Base-by-base conservation (phyloP, 2,888 invertebrate species). In the Nymphalis c-album region DNA sequence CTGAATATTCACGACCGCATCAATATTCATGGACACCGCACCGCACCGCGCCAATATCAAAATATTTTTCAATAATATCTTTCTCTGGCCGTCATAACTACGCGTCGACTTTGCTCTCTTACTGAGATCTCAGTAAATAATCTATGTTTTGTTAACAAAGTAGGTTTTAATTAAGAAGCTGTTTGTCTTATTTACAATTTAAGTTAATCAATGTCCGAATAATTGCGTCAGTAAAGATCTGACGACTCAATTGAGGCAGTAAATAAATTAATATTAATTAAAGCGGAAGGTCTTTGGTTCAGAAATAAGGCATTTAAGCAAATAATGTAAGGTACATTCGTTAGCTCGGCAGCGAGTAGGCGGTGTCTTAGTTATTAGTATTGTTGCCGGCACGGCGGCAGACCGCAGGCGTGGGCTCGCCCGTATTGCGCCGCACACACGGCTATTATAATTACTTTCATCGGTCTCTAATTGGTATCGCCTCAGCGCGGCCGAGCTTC, bases 1-100 rank as follows among this genome's bases (percentile, higher is more conserved):
- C 80, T 87, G 85, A 88, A 88, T 88, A 88, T 88, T 87, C 87
- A 88, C 81, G 80, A 80, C 74, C 76, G 71, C 80, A 87, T 88
- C 85, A 87, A 87, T 88, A 88, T 88, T 88, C 86, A 88, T 86
- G 85, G 84, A 78, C 76, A 79, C 74, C 67, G 72, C 75, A 69
- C 74, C 67, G 72, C 75, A 68, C 72, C 66, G 73, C 71, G 66
- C 66, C 67, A 48, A 72, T 72, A 73, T 73, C 72, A 74, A 75
- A 75, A 76, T 72, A 76, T 76, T 75, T 75, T 76, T 75, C 74
- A 76, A 75, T 76, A 74, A 74, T 70, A 73, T 72, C 70, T 71
- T 71, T 64, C 66, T 59, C 61, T 70, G 65, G 53, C 68, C 70
- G 26, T 67, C 64, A 48, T 51, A 57, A 66, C 64, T 74, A 63